phyloP scores from a whole-genome alignment of 2,113 vertebrate species.

The Psilopsiagon aurifrons region DNA sequence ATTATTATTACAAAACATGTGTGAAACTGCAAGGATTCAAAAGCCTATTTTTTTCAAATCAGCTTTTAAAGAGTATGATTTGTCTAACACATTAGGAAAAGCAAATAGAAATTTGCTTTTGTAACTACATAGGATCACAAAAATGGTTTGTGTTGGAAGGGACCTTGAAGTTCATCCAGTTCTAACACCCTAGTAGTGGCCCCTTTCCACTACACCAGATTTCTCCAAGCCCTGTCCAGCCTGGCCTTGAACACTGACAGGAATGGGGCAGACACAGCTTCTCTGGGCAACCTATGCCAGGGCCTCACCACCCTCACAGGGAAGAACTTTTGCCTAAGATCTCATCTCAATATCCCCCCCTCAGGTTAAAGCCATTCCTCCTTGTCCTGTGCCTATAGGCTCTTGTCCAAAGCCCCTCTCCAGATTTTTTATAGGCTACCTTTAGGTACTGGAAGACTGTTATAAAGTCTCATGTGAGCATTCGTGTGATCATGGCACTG shows the following conservation, averaged over 20 bases:
- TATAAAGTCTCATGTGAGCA: background rate
- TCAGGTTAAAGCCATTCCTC: background rate
- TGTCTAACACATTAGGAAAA: conserved; percentile 55
- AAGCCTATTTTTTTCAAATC: conserved; percentile 37
- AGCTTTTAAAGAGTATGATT: conserved; percentile 35
- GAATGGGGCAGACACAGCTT: background rate
- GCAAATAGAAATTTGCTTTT: background rate
- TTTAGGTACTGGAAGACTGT: background rate
- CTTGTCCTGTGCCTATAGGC: background rate
- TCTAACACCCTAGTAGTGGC: background rate
- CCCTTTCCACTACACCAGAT: background rate
- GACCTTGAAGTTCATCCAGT: background rate
- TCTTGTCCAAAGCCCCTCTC: background rate
- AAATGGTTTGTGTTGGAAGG: background rate
- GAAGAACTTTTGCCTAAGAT: background rate
- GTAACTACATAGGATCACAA: background rate
- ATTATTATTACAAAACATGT: background rate
- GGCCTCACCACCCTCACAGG: background rate
- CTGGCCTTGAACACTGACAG: background rate
- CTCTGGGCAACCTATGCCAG: background rate
- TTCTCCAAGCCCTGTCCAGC: background rate
- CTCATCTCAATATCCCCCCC: background rate
- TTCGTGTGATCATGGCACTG: background rate
- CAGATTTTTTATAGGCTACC: background rate
- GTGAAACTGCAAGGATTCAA: conserved; percentile 38